Base-by-base conservation (phyloP, 2,113 vertebrate genomes). In the Dromas ardeola region DNA sequence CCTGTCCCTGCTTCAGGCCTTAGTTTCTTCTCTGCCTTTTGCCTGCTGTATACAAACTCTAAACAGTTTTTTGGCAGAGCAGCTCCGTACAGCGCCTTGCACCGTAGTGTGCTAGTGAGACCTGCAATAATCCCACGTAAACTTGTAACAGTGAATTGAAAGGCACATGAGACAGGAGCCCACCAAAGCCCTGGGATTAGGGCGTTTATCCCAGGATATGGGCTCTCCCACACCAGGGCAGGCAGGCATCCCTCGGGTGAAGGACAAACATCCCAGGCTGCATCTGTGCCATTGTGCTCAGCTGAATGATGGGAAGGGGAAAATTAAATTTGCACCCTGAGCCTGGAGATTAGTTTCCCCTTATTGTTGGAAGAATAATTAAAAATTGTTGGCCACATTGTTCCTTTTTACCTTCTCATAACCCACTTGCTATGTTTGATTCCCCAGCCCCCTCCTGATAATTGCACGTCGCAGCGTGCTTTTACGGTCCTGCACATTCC, bases 321-420 rank as follows among this genome's bases (percentile, higher is more conserved):
- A 81, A 96, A 89, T 89, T 72, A 43, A 91, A 82, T 83, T 91
- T 85, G 62, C 34, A 81, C 78, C 71, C 74, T 79, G 63, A 74
- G 32, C 50, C 53, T 42, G 62, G 67, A 87, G 91, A 95, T 83
- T 77, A 78, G 55, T 77, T 92, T 95, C 81, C 78, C 67, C 10
- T 94, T 84, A 93, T 90, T 97, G 88, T 91, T 83, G 19, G 10
- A 71, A 26, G 59, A 90, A 92, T 89, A 93, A 90, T 81, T 59
- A 72, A 88, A 91, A 92, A 77, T 15, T 32, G 0, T 56, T 93
- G 22, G 26, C 71, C n/a, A 32, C 65, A n/a, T 55, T 88, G 66
- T 52, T 90, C 52, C 12, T 77, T 84, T 67, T 61, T 15, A 78
- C 38, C 50, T 88, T 77, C 34, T 70, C 49, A 74, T 65, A 80